Evolutionary conservation across 2,888 invertebrate genomes (phyloP).

Genomic region (Phalera bucephala): DNA sequence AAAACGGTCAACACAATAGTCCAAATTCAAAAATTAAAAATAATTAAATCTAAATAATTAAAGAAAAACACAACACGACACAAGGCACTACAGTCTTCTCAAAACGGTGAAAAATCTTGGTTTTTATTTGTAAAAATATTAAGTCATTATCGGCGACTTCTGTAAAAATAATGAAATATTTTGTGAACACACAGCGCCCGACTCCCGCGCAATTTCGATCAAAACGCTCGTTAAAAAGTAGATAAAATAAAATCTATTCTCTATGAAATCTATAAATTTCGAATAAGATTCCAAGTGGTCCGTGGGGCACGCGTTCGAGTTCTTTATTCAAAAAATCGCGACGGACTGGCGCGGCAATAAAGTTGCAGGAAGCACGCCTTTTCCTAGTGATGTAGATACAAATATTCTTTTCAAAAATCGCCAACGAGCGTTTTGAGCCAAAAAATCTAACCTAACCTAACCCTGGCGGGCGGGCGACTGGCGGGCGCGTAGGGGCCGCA

Average conservation of each 20-base stretch:
- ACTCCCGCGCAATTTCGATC: conserved; percentile 42
- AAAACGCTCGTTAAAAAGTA: conserved; percentile 59
- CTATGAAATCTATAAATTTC: conserved; percentile 42
- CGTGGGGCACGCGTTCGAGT: conserved; percentile 50
- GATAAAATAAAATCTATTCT: conserved; percentile 36
- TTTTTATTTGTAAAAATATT: conserved; percentile 49
- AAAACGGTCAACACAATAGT: conserved; percentile 66
- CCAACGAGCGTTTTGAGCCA: conserved; percentile 81
- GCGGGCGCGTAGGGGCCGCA: conserved; percentile 82
- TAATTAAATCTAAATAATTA: conserved; percentile 47
- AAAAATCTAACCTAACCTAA: conserved; percentile 84
- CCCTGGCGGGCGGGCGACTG: conserved; percentile 82
- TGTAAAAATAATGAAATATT: conserved; percentile 53
- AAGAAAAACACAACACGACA: conserved; percentile 76
- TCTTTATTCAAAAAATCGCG: conserved; percentile 73
- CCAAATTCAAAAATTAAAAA: conserved; percentile 51
- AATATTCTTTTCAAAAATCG: conserved; percentile 73
- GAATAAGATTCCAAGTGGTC: conserved; percentile 61
- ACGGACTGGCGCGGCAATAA: conserved; percentile 63
- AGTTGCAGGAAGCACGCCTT: conserved; percentile 62
- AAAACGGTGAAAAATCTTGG: conserved; percentile 57
- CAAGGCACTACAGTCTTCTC: conserved; percentile 70
- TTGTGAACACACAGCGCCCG: conserved; percentile 56
- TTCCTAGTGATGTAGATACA: conserved; percentile 66
- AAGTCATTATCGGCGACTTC: conserved; percentile 59